Base-by-base conservation (phyloP, 1,140 invertebrate genomes). In the Drosophila guanche region DNA sequence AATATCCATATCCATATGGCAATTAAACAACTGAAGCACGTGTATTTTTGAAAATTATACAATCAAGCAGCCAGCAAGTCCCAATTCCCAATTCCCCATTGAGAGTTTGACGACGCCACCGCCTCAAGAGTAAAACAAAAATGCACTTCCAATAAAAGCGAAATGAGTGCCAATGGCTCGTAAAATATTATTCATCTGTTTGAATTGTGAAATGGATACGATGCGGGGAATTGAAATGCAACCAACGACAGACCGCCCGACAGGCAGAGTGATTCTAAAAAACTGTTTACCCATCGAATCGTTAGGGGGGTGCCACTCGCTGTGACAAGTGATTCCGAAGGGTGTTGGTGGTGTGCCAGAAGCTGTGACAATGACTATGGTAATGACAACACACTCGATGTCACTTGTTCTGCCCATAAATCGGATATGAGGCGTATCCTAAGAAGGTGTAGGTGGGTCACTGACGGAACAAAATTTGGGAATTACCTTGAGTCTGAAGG, bases 301-400 rank as follows among this genome's bases (percentile, higher is more conserved):
- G 22, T n/a, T 55, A 46, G 41, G 27, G 16, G 25, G 20, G 25
- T 56, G 70, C 42, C 42, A 60, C 23, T 72, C 33, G 50, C 16
- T 55, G 16, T 56, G 23, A 66, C 40, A 53, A 52, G 47, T 63
- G 23, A 22, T 10, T 29, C n/a, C 0, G 14, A 37, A 27, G 16
- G 16, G 27, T 37, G 29, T 41, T 37, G 40, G 33, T 50, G 20
- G 16, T 41, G 25, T 25, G 37, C 46, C 25, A 40, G 33, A 51
- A 51, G 55, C 23, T 57, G 46, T 48, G 51, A 48, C 48, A 53
- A 47, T 74, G 37, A 54, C 66, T 55, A 7, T 53, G 37, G 16
- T 16, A 58, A 53, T 65, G 70, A 51, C 52, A 73, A 37, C 63
- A 51, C 52, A 73, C 37, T 73, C 41, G 25, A 41, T 55, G 40